Percentiles rank a stretch among this genome's conserved stretches.
Conservation (phyloP, 2,888 invertebrate genomes). For the Halocaridina rubra region DNA sequence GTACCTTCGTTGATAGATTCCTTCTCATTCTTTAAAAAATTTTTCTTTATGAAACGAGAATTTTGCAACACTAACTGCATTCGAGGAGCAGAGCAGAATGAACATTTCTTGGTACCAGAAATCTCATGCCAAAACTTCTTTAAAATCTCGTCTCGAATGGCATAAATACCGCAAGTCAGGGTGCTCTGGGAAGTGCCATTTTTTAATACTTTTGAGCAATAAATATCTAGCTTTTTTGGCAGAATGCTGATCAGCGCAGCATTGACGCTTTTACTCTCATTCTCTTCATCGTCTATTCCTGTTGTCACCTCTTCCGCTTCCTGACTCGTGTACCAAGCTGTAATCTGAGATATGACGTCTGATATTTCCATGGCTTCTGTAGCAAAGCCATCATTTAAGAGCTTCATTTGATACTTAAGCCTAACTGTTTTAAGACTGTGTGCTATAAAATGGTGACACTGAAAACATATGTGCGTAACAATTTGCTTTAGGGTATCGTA, state of each 20-base stretch:
- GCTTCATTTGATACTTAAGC: constrained; percentile 77
- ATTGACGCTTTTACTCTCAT: background rate
- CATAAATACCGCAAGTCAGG: constrained; percentile 28
- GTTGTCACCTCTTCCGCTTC: background rate
- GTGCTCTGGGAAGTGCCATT: background rate
- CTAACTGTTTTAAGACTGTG: constrained; percentile 67
- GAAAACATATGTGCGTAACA: constrained; percentile 75
- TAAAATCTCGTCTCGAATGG: background rate
- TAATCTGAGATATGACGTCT: constrained; percentile 70
- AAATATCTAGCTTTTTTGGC: background rate
- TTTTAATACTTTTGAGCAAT: background rate
- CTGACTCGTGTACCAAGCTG: background rate
- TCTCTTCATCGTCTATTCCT: background rate
- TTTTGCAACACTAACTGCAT: background rate
- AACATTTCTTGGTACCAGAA: background rate
- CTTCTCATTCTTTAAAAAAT: background rate
- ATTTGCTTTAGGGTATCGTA: constrained; percentile 79
- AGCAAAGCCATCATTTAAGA: constrained; percentile 81
- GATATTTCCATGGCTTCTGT: constrained; percentile 76
- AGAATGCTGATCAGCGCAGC: background rate
- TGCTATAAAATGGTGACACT: constrained; percentile 70
- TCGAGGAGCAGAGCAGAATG: background rate
- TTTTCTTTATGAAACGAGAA: constrained; percentile 24
- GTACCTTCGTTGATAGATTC: background rate
- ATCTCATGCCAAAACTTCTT: background rate